These are phyloP conservation scores for Cyprinella venusta DNA, from an alignment of 2,797 vertebrate genomes.

Conservation along the genomic window DNA sequence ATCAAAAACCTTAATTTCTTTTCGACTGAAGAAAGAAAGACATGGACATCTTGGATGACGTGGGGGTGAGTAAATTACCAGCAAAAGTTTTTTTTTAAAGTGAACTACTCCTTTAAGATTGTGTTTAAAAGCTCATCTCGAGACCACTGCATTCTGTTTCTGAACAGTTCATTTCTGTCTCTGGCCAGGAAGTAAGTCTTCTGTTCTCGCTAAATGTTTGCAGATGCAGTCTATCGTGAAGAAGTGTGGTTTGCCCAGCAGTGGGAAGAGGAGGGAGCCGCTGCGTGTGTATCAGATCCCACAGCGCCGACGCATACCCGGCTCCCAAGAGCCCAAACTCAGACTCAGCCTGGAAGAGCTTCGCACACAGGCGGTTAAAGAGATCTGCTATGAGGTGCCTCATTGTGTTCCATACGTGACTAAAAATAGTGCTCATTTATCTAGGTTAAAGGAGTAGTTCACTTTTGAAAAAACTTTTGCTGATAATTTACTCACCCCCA, in stretches of 20 bases:
- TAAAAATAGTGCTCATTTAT: not conserved
- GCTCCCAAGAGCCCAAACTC: slow-evolving; percentile 70
- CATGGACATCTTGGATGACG: too few relatives aligned
- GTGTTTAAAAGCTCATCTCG: not conserved
- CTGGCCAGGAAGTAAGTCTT: not conserved
- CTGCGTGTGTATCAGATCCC: slow-evolving; percentile 81
- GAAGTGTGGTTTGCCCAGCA: slow-evolving; percentile 79
- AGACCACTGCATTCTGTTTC: not conserved
- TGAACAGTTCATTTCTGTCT: not conserved
- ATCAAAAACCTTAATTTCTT: too few relatives aligned
- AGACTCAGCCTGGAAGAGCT: slow-evolving; percentile 60
- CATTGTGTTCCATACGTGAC: not conserved
- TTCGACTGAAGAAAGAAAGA: too few relatives aligned
- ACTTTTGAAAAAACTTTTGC: too few relatives aligned
- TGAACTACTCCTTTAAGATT: not conserved
- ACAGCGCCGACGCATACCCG: slow-evolving; percentile 71
- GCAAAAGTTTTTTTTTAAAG: too few relatives aligned
- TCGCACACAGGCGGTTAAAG: slow-evolving; percentile 61
- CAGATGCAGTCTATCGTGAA: slow-evolving; percentile 78
- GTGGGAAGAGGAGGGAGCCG: slow-evolving; percentile 76
- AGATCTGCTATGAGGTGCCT: slow-evolving; percentile 62
- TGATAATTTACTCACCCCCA: too few relatives aligned
- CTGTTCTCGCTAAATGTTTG: not conserved
- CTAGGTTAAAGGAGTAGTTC: not conserved
- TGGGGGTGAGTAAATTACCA: too few relatives aligned